These are phyloP conservation scores for Anticlea derivata DNA, from an alignment of 2,888 invertebrate genomes.

Conservation along the genomic window DNA sequence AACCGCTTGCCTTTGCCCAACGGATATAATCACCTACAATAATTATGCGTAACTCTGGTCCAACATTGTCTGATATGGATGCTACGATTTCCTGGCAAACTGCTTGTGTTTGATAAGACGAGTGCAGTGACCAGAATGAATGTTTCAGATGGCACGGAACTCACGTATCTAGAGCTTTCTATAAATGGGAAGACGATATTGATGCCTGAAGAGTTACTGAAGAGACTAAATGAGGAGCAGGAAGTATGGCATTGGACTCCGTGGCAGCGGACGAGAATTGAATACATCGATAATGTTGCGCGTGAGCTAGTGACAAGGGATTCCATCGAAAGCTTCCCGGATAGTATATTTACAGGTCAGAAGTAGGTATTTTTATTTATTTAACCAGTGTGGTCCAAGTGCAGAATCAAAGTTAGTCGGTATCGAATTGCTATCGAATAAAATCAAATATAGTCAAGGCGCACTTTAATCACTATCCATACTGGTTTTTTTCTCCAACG, in stretches of 20 bases:
- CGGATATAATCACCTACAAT: too few relatives aligned
- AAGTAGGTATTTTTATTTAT: too few relatives aligned
- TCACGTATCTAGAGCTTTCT: conserved; percentile 35
- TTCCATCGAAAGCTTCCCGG: conserved; percentile 85
- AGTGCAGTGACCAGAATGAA: not conserved
- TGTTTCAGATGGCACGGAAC: conserved; percentile 53
- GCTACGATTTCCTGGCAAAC: conserved; percentile 7
- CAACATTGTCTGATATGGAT: not conserved
- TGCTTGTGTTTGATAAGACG: conserved; percentile 4
- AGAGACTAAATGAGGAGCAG: conserved; percentile 56
- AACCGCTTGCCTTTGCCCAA: too few relatives aligned
- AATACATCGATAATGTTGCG: conserved; percentile 53
- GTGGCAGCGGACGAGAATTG: conserved; percentile 66
- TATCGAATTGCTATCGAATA: too few relatives aligned
- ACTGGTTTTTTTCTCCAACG: too few relatives aligned
- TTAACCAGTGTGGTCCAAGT: too few relatives aligned
- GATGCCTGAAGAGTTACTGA: conserved; percentile 58
- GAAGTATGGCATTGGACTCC: conserved; percentile 74
- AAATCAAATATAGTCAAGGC: too few relatives aligned
- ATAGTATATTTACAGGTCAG: conserved; percentile 68
- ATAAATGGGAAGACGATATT: conserved; percentile 59
- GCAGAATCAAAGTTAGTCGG: too few relatives aligned
- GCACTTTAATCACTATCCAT: too few relatives aligned
- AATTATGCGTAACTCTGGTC: not conserved
- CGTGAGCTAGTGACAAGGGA: conserved; percentile 46